These are phyloP conservation scores for Bombyx huttoni DNA, from an alignment of 2,888 invertebrate species.

Conservation along the genomic window DNA sequence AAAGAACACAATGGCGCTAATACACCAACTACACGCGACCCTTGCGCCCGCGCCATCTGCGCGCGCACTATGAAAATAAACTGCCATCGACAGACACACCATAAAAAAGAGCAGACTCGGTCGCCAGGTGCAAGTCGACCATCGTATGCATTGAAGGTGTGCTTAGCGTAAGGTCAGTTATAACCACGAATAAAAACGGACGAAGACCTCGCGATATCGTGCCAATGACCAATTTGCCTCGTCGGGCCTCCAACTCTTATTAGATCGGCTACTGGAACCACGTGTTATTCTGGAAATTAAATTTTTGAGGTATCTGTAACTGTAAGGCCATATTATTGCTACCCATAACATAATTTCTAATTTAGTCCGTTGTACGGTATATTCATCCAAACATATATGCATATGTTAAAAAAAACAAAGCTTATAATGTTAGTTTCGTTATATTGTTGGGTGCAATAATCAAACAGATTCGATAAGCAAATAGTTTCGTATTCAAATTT, in stretches of 20 bases:
- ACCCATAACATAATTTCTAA: too few species aligned
- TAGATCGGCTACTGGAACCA: constrained; percentile 4
- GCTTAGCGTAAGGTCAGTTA: constrained; percentile 48
- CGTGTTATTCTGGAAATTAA: constrained; percentile 13
- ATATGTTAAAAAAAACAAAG: too few species aligned
- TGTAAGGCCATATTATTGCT: too few species aligned
- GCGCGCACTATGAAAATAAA: constrained; percentile 62
- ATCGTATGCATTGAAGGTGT: constrained; percentile 34
- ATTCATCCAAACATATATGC: too few species aligned
- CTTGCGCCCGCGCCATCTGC: constrained; percentile 64
- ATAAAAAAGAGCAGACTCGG: constrained; percentile 40
- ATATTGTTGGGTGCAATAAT: neutral
- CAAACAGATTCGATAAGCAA: neutral
- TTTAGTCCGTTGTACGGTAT: too few species aligned
- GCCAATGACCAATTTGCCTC: constrained; percentile 46
- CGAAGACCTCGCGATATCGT: constrained; percentile 25
- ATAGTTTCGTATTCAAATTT: too few species aligned
- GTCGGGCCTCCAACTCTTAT: constrained; percentile 28
- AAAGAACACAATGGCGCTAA: constrained; percentile 41
- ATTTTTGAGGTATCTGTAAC: neutral
- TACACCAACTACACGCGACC: constrained; percentile 21
- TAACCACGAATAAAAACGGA: constrained; percentile 20
- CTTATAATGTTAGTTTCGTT: neutral
- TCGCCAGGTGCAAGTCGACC: constrained; percentile 54
- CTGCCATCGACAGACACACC: constrained; percentile 51